phyloP scores from a whole-genome alignment of 2,113 vertebrate species.

The Coregonus clupeaformis region DNA sequence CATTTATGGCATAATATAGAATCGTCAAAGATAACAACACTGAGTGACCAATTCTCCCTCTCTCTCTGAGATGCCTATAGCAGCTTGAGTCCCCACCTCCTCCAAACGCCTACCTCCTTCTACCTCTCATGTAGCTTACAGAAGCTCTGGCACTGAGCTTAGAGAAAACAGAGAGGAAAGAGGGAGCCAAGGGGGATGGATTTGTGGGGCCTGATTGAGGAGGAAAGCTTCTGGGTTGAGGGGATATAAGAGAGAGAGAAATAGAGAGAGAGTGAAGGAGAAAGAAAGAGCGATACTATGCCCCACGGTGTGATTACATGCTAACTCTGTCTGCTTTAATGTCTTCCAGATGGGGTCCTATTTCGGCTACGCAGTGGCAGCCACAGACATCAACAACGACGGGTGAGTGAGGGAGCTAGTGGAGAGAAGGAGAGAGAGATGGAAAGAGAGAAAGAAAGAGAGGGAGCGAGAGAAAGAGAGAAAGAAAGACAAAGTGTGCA shows the following conservation, averaged over 20 bases:
- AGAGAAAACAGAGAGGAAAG: constrained; percentile 40
- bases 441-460: not conserved
- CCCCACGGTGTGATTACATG: constrained; percentile 51
- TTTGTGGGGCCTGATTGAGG: constrained; percentile 36
- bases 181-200: constrained; percentile 41
- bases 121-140: constrained; percentile 7
- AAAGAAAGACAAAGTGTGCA: not conserved
- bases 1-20: constrained; percentile 40
- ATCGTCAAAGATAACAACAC: constrained; percentile 32
- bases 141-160: constrained; percentile 38
- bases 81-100: constrained; percentile 13
- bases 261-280: constrained; percentile 30
- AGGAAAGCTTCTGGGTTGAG: constrained; percentile 36
- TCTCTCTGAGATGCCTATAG: constrained; percentile 12
- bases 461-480: not conserved
- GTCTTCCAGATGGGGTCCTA: constrained; percentile 88
- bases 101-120: constrained; percentile 11
- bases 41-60: not conserved
- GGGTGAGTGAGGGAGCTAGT: constrained; percentile 74
- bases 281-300: constrained; percentile 18
- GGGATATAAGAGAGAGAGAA: constrained; percentile 29
- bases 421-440: not conserved
- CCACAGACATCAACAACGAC: constrained; percentile 84
- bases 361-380: constrained; percentile 86
- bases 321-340: constrained; percentile 57